These are phyloP conservation scores for Drepanosiphum platanoidis DNA, from an alignment of 2,888 invertebrate species.

Conservation along the genomic window DNA sequence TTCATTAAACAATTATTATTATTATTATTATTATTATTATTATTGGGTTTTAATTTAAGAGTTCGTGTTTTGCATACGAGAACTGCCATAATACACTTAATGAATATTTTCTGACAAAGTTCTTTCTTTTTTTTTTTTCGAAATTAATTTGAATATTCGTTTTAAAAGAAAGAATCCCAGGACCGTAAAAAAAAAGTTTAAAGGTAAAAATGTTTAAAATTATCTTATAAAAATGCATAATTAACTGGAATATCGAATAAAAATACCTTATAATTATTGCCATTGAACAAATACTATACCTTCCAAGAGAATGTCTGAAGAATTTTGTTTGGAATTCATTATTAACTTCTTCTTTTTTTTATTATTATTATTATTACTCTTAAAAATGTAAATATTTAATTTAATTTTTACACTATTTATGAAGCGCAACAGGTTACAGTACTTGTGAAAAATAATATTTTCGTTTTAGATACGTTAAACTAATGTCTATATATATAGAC, in stretches of 20 bases:
- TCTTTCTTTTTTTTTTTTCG: not conserved
- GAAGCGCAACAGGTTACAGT: not conserved
- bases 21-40: not conserved
- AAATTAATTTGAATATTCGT: slow-evolving; percentile 54
- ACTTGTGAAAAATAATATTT: not conserved
- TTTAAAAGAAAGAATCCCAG: slow-evolving; percentile 6
- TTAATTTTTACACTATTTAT: not conserved
- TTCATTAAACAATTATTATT: not conserved
- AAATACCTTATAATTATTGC: slow-evolving; percentile 52
- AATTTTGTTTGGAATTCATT: slow-evolving; percentile 31
- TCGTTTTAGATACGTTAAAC: not conserved
- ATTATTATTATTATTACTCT: not conserved
- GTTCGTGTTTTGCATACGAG: slow-evolving; percentile 27
- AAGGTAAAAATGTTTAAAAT: slow-evolving; percentile 51
- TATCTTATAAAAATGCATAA: slow-evolving; percentile 51
- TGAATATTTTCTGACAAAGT: slow-evolving; percentile 30
- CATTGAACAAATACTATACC: slow-evolving; percentile 19
- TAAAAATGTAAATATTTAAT: slow-evolving; percentile 12
- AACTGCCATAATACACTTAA: slow-evolving; percentile 13
- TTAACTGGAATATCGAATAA: slow-evolving; percentile 37
- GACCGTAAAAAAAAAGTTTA: slow-evolving; percentile 6
- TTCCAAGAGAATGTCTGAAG: slow-evolving; percentile 34
- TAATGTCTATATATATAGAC: not conserved
- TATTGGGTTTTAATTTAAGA: no score
- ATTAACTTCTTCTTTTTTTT: slow-evolving; percentile 28